Conservation (phyloP, 2,888 invertebrate species). For the Pollenia angustigena region DNA sequence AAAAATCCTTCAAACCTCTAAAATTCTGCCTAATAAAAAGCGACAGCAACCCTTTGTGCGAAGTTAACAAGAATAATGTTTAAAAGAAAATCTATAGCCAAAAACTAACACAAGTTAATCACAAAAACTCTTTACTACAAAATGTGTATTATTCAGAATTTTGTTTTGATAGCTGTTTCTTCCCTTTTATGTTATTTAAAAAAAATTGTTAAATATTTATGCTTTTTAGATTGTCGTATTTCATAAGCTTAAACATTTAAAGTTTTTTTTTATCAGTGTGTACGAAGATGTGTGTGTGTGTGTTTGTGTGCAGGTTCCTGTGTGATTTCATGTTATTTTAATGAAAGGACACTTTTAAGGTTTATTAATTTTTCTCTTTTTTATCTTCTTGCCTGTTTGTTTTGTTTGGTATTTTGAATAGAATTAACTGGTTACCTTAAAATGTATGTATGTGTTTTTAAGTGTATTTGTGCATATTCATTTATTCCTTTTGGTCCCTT, state of each 20-base stretch:
- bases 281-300: not conserved
- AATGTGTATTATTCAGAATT: slow-evolving; percentile 7
- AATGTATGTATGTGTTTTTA: slow-evolving; percentile 5
- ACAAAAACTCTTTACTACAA: not conserved
- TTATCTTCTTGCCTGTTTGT: slow-evolving; percentile 12
- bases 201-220: slow-evolving; percentile 60
- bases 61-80: not conserved
- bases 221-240: slow-evolving; percentile 34
- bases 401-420: slow-evolving; percentile 6
- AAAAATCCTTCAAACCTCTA: not conserved
- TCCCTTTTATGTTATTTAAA: slow-evolving; percentile 14
- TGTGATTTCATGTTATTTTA: slow-evolving; percentile 38
- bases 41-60: slow-evolving; percentile 29
- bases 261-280: not conserved
- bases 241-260: slow-evolving; percentile 58
- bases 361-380: slow-evolving; percentile 31
- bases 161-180: slow-evolving; percentile 39
- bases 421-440: slow-evolving; percentile 32
- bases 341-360: slow-evolving; percentile 66
- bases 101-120: slow-evolving; percentile 44
- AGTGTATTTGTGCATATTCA: not conserved
- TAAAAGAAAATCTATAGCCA: slow-evolving; percentile 24
- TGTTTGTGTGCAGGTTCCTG: not conserved
- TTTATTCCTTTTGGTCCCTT: slow-evolving; percentile 26
- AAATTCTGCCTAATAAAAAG: slow-evolving; percentile 8